Conservation (phyloP, 37 sponge, comb jelly and placozoan genomes). For the Petrosia ficiformis region DNA sequence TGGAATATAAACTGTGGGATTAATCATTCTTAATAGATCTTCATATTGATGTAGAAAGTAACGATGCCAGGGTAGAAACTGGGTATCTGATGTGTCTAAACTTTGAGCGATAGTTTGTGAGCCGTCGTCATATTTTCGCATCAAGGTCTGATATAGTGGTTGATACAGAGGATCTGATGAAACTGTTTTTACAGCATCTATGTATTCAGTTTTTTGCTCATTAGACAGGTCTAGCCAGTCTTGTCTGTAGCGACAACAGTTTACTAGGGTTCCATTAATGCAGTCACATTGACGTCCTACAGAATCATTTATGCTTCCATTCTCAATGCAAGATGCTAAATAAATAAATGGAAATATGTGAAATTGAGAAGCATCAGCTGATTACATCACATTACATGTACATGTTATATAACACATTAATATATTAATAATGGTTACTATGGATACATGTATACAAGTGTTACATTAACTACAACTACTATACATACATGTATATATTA, state of each 20-base stretch:
- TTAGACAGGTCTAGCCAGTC: constrained; percentile 43
- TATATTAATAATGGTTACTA: no score
- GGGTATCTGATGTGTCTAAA: constrained; percentile 12
- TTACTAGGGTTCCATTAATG: constrained; percentile 3
- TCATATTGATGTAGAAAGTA: constrained; percentile 75
- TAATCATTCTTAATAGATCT: constrained; percentile 49
- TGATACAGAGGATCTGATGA: constrained; percentile 33
- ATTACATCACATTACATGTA: not conserved
- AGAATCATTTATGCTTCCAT: constrained; percentile 4
- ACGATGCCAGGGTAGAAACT: constrained; percentile 63
- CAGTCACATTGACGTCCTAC: constrained; percentile 59
- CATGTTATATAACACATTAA: not conserved
- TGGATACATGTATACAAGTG: no score
- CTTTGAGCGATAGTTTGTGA: constrained; percentile 23
- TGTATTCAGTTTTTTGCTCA: constrained; percentile 41
- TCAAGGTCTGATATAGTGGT: constrained; percentile 44
- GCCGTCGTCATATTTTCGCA: constrained; percentile 25
- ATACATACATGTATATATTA: no score
- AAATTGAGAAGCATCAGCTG: not conserved
- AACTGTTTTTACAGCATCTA: constrained; percentile 42
- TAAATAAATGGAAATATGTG: not conserved
- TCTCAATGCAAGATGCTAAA: constrained; percentile 15
- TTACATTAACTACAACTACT: no score
- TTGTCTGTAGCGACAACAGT: constrained; percentile 52
- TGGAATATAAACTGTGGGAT: constrained; percentile 55